These are phyloP conservation scores for Gryllus bimaculatus DNA, from an alignment of 1,140 invertebrate species.

Conservation along the genomic window DNA sequence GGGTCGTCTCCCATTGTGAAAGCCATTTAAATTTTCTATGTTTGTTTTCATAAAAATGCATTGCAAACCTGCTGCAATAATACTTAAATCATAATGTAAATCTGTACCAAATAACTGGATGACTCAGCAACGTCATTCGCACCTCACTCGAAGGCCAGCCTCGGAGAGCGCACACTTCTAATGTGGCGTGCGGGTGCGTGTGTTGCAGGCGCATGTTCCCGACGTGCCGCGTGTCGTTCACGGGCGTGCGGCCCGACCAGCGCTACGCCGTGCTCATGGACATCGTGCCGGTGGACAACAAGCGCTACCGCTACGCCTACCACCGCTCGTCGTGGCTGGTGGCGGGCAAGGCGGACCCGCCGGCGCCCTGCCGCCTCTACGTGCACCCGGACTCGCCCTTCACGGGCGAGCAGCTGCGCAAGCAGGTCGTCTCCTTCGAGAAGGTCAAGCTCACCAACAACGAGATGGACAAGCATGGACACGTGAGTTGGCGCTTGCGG, in stretches of 20 bases:
- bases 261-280: conserved; percentile 91
- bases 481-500: conserved; percentile 56
- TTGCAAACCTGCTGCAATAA: no score
- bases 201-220: conserved; percentile 94
- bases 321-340: conserved; percentile 97
- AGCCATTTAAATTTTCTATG: no score
- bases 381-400: conserved; percentile 96
- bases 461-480: conserved; percentile 96
- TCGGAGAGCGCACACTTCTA: no score
- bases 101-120: no score
- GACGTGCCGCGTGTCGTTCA: conserved; percentile 87
- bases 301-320: conserved; percentile 97
- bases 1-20: no score
- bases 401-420: conserved; percentile 87
- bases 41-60: no score
- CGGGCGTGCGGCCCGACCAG: conserved; percentile 56
- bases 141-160: no score
- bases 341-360: conserved; percentile 97
- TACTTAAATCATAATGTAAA: no score
- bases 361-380: conserved; percentile 85
- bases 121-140: no score
- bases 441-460: conserved; percentile 99
- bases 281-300: conserved; percentile 93
- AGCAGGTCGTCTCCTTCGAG: conserved; percentile 98
- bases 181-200: not conserved